These are phyloP conservation scores for Papilio dardanus DNA, from an alignment of 1,140 invertebrate species.

Conservation along the genomic window DNA sequence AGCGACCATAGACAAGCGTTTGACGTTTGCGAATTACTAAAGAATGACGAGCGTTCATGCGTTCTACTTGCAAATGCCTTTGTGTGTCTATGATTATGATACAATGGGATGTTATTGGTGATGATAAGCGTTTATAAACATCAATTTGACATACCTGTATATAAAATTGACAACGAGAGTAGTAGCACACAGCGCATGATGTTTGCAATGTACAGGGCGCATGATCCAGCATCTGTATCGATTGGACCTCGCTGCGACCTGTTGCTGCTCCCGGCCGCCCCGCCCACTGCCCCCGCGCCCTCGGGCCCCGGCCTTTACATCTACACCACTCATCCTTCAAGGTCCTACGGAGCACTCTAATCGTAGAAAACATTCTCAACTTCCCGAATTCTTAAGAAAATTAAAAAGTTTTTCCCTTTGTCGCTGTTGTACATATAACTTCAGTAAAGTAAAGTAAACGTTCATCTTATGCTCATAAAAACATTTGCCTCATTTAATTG, in stretches of 20 bases:
- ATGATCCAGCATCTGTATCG: constrained; percentile 74
- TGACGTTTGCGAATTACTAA: constrained; percentile 40
- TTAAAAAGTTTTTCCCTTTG: constrained; percentile 66
- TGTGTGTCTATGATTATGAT: constrained; percentile 26
- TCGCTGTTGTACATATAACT: constrained; percentile 38
- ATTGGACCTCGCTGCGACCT: constrained; percentile 66
- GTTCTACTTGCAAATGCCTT: neutral
- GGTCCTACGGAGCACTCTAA: constrained; percentile 60
- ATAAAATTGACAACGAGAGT: constrained; percentile 66
- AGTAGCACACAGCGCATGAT: constrained; percentile 72
- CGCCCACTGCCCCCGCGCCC: constrained; percentile 52
- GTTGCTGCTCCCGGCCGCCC: constrained; percentile 64
- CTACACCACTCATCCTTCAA: constrained; percentile 42
- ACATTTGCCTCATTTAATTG: neutral
- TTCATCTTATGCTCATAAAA: constrained; percentile 14
- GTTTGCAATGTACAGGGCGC: constrained; percentile 60
- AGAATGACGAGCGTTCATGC: constrained; percentile 11
- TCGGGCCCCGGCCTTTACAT: constrained; percentile 25
- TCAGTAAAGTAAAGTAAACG: constrained; percentile 15
- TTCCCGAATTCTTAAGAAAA: constrained; percentile 74
- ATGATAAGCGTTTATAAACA: constrained; percentile 35
- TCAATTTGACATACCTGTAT: constrained; percentile 71
- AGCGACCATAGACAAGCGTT: constrained; percentile 47
- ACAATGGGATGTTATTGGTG: constrained; percentile 23
- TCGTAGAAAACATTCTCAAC: constrained; percentile 76